These are phyloP conservation scores for Cryptophagus acutangulus DNA, from an alignment of 2,888 invertebrate species.

Conservation along the genomic window DNA sequence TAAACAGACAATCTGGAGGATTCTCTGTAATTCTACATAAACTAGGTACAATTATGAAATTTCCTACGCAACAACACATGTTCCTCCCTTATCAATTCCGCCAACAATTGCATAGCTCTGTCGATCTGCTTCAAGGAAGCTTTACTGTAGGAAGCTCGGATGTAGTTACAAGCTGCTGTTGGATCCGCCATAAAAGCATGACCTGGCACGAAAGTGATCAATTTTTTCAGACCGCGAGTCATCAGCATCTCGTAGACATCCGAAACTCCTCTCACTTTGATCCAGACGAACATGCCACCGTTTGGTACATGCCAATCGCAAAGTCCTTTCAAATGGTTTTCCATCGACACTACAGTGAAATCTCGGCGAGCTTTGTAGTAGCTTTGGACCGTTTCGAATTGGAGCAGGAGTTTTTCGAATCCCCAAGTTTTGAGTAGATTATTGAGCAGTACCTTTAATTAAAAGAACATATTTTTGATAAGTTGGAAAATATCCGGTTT, in stretches of 20 bases:
- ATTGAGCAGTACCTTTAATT: conserved; percentile 53
- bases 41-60: conserved; percentile 41
- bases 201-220: conserved; percentile 69
- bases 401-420: conserved; percentile 55
- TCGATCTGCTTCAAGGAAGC: conserved; percentile 62
- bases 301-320: conserved; percentile 63
- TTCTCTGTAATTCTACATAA: no score
- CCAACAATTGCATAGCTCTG: conserved; percentile 55
- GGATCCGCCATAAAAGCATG: conserved; percentile 66
- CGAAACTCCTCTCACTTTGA: conserved; percentile 60
- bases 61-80: conserved; percentile 47
- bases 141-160: conserved; percentile 69
- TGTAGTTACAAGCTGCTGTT: conserved; percentile 58
- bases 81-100: conserved; percentile 58
- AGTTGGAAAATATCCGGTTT: no score
- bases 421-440: conserved; percentile 58
- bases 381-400: conserved; percentile 54
- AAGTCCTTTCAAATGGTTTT: conserved; percentile 57
- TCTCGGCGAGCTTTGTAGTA: conserved; percentile 64
- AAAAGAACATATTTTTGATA: no score
- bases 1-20: no score
- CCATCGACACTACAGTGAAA: conserved; percentile 55
- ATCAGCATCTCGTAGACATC: conserved; percentile 72
- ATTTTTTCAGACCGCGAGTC: conserved; percentile 61
- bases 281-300: conserved; percentile 78